Evolutionary conservation across 2,797 vertebrate genomes (phyloP).

Genomic region (Lagodon rhomboides): DNA sequence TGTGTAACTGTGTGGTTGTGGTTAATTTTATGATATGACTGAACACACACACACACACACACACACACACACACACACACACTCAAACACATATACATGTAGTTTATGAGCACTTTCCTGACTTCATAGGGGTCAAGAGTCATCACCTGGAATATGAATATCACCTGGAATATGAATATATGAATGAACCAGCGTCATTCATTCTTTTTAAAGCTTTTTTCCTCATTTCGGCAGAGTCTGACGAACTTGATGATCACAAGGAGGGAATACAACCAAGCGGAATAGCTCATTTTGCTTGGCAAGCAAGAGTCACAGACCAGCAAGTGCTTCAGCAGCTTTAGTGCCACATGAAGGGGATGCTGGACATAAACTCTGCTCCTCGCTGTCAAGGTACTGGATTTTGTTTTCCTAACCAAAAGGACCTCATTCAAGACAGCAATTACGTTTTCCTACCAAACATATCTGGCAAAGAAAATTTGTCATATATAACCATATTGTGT

Average conservation of each 20-base stretch:
- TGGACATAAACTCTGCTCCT: neutral
- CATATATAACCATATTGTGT: neutral
- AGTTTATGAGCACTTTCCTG: neutral
- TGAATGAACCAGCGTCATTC: too few species aligned
- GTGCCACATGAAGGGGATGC: neutral
- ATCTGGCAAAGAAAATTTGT: neutral
- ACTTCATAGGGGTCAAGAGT: neutral
- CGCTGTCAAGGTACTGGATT: neutral
- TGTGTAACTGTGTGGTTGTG: too few species aligned
- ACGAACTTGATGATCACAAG: too few species aligned
- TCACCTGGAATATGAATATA: too few species aligned
- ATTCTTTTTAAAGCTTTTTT: too few species aligned
- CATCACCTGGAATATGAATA: too few species aligned
- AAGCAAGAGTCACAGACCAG: neutral
- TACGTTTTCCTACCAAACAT: neutral
- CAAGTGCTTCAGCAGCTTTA: neutral
- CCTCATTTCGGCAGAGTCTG: too few species aligned
- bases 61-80: too few species aligned
- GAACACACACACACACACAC: too few species aligned
- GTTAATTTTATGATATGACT: too few species aligned
- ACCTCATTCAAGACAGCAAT: neutral
- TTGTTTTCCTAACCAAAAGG: neutral
- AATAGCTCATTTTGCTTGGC: neutral
- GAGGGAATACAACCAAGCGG: neutral
- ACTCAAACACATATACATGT: too few species aligned